phyloP scores from a whole-genome alignment of 30 jellyfish, hydroid and myxozoan species.

The Mastigias papua region DNA sequence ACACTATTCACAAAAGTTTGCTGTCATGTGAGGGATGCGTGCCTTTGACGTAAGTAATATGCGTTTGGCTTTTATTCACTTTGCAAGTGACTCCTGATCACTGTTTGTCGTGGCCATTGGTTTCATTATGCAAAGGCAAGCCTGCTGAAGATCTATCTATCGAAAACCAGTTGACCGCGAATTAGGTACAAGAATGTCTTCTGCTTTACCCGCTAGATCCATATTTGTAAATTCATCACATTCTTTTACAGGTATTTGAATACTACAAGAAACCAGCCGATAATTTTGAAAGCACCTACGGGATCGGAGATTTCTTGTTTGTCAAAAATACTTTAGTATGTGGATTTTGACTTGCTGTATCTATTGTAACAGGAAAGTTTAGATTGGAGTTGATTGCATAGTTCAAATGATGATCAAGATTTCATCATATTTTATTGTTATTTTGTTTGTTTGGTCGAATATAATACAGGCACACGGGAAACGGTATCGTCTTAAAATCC shows the following conservation, averaged over 20 bases:
- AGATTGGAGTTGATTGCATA: neutral
- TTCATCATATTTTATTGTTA: neutral
- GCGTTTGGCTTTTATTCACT: neutral
- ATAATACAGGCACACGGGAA: neutral
- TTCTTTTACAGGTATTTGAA: neutral
- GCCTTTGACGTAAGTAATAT: neutral
- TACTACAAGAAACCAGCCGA: neutral
- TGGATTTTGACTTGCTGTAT: neutral
- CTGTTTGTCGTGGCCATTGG: neutral
- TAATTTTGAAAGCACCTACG: neutral
- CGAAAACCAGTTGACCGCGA: neutral
- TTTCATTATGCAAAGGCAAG: neutral
- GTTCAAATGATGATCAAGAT: neutral
- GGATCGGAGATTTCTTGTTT: too few species aligned
- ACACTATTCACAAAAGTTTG: neutral
- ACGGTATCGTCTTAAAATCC: slow-evolving; percentile 12
- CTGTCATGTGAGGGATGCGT: too few species aligned
- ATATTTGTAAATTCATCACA: neutral
- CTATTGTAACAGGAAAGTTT: too few species aligned
- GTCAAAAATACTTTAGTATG: too few species aligned
- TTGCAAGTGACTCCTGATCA: neutral
- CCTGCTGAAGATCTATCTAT: neutral
- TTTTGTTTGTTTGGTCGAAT: neutral
- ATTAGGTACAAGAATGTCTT: neutral
- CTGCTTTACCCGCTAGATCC: neutral